These are phyloP conservation scores for Heliopora coerulea DNA, from an alignment of 92 coral and sea anemone genomes.

Conservation along the genomic window DNA sequence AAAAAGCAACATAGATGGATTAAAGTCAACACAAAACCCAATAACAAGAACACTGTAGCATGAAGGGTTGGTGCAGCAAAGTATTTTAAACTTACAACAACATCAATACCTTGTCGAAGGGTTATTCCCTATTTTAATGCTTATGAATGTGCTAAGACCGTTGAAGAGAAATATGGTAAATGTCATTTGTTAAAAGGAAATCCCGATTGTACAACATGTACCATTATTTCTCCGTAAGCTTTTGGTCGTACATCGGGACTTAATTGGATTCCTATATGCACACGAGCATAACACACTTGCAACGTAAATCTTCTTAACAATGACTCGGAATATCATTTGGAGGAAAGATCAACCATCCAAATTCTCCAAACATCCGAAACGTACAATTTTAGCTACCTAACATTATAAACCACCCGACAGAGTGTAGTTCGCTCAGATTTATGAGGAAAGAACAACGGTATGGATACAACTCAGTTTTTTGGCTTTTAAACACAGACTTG, in stretches of 20 bases:
- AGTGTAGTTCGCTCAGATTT: no score
- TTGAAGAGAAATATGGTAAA: neutral
- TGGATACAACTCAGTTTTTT: no score
- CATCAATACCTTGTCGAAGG: neutral
- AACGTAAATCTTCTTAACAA: neutral
- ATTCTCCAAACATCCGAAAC: neutral
- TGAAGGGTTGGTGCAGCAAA: neutral
- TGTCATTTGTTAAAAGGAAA: no score
- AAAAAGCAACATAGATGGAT: neutral
- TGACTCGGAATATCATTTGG: neutral
- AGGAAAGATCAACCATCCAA: slow-evolving; percentile 2
- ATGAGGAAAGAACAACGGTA: no score
- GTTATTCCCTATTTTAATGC: neutral
- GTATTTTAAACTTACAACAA: neutral
- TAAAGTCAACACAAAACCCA: neutral
- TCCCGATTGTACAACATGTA: no score
- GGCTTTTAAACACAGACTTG: no score
- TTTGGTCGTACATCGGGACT: neutral
- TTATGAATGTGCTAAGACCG: neutral
- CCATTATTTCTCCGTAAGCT: neutral
- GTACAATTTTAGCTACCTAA: no score
- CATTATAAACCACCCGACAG: no score
- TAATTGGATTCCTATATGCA: neutral
- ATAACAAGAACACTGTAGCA: neutral
- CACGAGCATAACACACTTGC: neutral